These are phyloP conservation scores for Pseudois nayaur DNA, from an alignment of 2,113 vertebrate genomes.

Conservation along the genomic window DNA sequence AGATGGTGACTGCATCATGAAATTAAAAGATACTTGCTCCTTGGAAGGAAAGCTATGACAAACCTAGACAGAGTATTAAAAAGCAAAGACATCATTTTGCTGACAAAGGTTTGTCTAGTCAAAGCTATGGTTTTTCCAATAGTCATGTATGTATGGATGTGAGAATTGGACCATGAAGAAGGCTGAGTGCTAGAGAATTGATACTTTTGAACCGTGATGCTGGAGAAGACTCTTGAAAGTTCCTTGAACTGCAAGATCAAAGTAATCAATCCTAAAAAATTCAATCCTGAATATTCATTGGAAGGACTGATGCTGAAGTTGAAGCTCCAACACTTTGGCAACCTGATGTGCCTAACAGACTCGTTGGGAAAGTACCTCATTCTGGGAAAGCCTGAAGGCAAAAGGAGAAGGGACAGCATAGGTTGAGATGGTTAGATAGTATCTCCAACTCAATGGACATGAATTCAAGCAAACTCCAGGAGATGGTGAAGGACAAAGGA, in stretches of 20 bases:
- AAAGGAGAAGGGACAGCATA: not conserved
- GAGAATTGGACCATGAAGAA: not conserved
- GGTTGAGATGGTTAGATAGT: not conserved
- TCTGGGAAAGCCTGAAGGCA: not conserved
- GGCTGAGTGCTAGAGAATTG: not conserved
- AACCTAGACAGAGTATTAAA: not conserved
- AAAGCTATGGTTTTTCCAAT: not conserved
- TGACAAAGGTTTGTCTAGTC: not conserved
- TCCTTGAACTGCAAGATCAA: not conserved
- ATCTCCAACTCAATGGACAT: not conserved
- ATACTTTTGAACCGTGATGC: not conserved
- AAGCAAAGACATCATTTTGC: not conserved
- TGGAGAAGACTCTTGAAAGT: not conserved
- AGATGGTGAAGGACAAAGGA: not conserved
- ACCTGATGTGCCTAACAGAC: not conserved
- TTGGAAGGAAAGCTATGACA: not conserved
- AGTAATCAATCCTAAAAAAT: not conserved
- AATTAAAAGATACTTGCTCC: not conserved
- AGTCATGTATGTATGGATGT: not conserved
- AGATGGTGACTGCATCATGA: not conserved
- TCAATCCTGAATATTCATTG: not conserved
- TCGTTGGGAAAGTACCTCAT: not conserved
- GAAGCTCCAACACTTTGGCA: not conserved
- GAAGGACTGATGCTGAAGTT: not conserved
- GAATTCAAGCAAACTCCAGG: not conserved